Evolutionary conservation across 2,113 vertebrate species (phyloP), one percentile per base, ranked within the genome.

Genomic region (Aegypius monachus): DNA sequence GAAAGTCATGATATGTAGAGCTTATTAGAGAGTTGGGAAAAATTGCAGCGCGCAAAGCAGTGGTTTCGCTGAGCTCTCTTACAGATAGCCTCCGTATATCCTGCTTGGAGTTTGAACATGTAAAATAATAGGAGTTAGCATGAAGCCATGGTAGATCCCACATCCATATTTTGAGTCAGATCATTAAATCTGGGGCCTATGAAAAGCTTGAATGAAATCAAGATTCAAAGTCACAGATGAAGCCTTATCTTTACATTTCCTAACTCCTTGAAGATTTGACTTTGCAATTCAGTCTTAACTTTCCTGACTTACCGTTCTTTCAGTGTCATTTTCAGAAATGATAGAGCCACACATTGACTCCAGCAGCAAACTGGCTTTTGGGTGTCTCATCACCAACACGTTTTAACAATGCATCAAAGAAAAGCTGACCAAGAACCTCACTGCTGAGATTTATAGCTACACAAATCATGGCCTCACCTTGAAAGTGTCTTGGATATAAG

Each of bases 1-100:
- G 23, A 63, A 31, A 0, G 1, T 36, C 47, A 15, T 17, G 20
- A 45, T 36, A 42, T 0, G 0, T 6, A 56, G 5, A 78, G 16
- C 20, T 55, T 67, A 36, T 34, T 27, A 45, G 20, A 20, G 32
- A 43, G 31, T 5, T 48, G 45, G 29, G 31, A 34, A 71, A 71
- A 81, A 16, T 1, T 43, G 56, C 43, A 53, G 36, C 14, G 62
- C 2, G 9, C 18, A 72, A 78, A 82, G 59, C 59, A 67, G 27
- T 21, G 9, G 59, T 56, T 73, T 56, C 62, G 18, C 48, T 29
- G 58, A 78, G 25, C 16, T 50, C 32, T 56, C 52, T 70, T 65
- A 55, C 23, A 45, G 53, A n/a, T 27, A 23, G 34, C 27, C 21
- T 71, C 47, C 21, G 13, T 5, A 23, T 32, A 32, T 11, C 17